Evolutionary conservation across 2,797 vertebrate species (phyloP).

Genomic region (Nannoperca australis): DNA sequence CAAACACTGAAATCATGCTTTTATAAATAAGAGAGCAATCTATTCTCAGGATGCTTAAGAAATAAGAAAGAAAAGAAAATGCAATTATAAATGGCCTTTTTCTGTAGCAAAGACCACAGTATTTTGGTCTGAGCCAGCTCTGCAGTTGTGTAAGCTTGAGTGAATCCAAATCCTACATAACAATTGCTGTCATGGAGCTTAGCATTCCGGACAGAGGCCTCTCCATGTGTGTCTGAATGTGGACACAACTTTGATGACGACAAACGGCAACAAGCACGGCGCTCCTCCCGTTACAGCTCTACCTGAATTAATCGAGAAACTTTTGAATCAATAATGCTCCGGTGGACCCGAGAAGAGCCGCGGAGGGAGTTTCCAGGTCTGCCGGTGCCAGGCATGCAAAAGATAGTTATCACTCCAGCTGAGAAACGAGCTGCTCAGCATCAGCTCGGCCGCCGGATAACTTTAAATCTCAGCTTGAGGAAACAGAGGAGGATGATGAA

Average conservation of each 20-base stretch:
- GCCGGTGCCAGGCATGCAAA: conserved; percentile 38
- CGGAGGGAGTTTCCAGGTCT: conserved; percentile 28
- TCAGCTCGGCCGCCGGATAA: conserved; percentile 40
- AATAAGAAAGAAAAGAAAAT: background rate
- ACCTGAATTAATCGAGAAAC: conserved; percentile 58
- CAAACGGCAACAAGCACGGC: background rate
- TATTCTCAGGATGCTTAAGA: background rate
- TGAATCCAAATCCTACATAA: conserved; percentile 67
- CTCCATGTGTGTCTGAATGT: background rate
- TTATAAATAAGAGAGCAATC: background rate
- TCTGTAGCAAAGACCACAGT: conserved; percentile 36
- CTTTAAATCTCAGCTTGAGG: conserved; percentile 72
- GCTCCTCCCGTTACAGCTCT: conserved; percentile 20
- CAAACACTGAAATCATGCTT: conserved; percentile 11
- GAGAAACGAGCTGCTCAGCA: conserved; percentile 69
- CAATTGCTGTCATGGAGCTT: conserved; percentile 67
- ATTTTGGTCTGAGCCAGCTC: conserved; percentile 48
- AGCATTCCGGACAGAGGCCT: conserved; percentile 45
- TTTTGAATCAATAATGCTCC: conserved; percentile 52
- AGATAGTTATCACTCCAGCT: conserved; percentile 74
- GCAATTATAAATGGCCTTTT: conserved; percentile 9
- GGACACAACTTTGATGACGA: conserved; percentile 21
- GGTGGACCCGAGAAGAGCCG: conserved; percentile 16
- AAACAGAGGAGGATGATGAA: conserved; percentile 69
- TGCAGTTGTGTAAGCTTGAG: conserved; percentile 49